Base-by-base conservation (phyloP, 2,113 vertebrate genomes). In the Brachypodius melanocephalos region DNA sequence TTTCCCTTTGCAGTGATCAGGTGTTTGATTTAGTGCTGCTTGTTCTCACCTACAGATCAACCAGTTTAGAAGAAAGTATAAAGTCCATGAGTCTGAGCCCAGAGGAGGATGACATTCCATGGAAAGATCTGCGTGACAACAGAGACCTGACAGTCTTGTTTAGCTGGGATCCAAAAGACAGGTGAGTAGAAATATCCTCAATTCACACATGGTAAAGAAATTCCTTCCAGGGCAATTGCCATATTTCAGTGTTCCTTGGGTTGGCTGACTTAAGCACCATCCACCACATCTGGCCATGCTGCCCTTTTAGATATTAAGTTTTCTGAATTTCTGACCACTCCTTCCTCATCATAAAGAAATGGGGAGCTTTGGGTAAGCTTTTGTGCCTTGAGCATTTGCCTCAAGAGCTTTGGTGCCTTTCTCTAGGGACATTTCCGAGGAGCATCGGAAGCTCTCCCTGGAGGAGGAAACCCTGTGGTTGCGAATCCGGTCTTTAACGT, bases 61-160 rank as follows among this genome's bases (percentile, higher is more conserved):
- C 98, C 78, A 98, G 98, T 96, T 98, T 99, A 97, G 99, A 99
- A 97, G 99, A 99, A 96, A 99, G 98, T 92, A 98, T 99, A 96
- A 99, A 98, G 95, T 98, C 99, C 91, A 99, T 99, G 99, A 98
- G 98, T 95, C 95, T 99, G 91, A 98, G 95, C 96, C 98, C 99
- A 45, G 99, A 99, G 92, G 99, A 99, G 82, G 99, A 99, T 43
- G 99, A 99, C 97, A 99, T 99, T 98, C 99, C 98, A 7, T 99
- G 99, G 99, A 98, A 98, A 55, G 98, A 96, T 48, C 95, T 99
- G 95, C 98, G 98, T 90, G 99, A 99, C 97, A 99, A 99, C 97
- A 97, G 99, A 93, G 99, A 99, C 96, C 98, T 99, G 38, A 98
- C 98, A 4, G 99, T 99, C 73, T 98, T 99, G 54, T 99, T 99